phyloP scores from a whole-genome alignment of 1,140 invertebrate genomes.

The Rhopalosiphum maidis region DNA sequence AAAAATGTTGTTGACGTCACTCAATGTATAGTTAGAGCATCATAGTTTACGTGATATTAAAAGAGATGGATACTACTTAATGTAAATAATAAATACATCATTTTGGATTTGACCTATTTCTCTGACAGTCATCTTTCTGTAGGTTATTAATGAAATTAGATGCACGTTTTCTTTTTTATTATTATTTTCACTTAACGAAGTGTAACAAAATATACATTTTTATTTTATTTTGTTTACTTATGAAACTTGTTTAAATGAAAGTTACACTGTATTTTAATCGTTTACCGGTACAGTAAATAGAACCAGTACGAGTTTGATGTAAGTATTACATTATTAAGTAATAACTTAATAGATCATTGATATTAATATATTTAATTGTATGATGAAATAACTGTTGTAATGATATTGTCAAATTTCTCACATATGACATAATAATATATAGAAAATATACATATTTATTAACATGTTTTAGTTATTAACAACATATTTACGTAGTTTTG shows the following conservation, averaged over 20 bases:
- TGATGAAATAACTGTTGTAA: too few relatives aligned
- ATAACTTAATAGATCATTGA: too few relatives aligned
- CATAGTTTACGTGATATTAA: neutral
- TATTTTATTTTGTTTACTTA: neutral
- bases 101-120: constrained; percentile 23
- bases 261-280: neutral
- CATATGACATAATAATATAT: too few relatives aligned
- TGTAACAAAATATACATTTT: neutral
- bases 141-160: neutral
- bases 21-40: neutral
- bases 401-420: too few relatives aligned
- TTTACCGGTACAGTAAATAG: too few relatives aligned
- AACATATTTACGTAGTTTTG: too few relatives aligned
- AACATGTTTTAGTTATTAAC: too few relatives aligned
- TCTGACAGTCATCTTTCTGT: neutral
- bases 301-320: too few relatives aligned
- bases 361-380: too few relatives aligned
- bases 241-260: neutral
- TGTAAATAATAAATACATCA: neutral
- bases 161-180: neutral
- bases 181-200: neutral
- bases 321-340: too few relatives aligned
- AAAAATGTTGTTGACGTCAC: neutral
- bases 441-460: too few relatives aligned
- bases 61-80: neutral